phyloP scores from a whole-genome alignment of 2,797 vertebrate genomes.

The Apodemus agrarius region DNA sequence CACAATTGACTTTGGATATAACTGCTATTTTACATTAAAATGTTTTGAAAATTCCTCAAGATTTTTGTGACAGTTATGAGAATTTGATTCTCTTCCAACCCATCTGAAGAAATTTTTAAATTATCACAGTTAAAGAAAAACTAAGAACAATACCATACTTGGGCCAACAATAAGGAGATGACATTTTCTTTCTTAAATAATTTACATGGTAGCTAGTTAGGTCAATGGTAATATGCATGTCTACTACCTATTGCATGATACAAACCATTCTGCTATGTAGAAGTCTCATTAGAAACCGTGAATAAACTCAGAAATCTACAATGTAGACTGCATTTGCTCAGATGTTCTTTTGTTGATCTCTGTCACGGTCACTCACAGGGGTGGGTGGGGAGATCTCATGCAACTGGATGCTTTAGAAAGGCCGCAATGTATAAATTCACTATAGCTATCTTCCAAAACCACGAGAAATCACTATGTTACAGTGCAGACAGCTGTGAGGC shows the following conservation, averaged over 20 bases:
- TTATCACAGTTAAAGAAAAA: conserved; percentile 6
- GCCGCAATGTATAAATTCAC: background rate
- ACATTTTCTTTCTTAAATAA: background rate
- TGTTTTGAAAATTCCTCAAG: background rate
- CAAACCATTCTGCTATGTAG: background rate
- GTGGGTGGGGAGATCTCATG: accelerated
- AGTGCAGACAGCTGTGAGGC: no score
- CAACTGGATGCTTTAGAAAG: background rate
- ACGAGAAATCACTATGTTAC: no score
- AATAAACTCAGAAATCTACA: background rate
- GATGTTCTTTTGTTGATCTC: background rate
- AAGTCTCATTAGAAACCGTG: background rate
- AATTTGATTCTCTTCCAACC: conserved; percentile 35
- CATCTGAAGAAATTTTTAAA: background rate
- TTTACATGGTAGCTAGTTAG: background rate
- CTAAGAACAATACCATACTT: background rate
- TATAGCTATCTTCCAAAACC: no score
- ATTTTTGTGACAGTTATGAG: background rate
- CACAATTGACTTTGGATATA: conserved; percentile 37
- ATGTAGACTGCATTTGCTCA: background rate
- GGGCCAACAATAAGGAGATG: background rate
- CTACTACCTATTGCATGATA: background rate
- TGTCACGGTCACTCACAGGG: background rate
- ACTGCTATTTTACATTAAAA: conserved; percentile 17
- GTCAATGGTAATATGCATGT: background rate